Evolutionary conservation across 2,797 vertebrate species (phyloP).

Genomic region (Trachurus trachurus): DNA sequence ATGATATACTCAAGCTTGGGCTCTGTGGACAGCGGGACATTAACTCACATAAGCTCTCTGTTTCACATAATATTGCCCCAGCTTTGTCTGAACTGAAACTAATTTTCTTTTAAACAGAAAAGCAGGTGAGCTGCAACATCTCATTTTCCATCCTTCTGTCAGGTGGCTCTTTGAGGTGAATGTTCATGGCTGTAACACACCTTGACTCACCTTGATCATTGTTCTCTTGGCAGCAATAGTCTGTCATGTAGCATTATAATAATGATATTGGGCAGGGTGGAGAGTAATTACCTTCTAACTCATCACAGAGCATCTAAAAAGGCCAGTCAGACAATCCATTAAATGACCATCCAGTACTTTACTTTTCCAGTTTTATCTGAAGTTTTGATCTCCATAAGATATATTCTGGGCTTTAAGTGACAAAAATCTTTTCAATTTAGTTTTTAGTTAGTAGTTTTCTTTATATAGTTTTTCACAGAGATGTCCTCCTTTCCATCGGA

Average conservation of each 20-base stretch:
- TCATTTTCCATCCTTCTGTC: conserved; percentile 54
- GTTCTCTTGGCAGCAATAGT: conserved; percentile 42
- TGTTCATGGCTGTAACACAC: conserved; percentile 65
- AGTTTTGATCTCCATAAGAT: too few species aligned
- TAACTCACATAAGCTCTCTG: neutral
- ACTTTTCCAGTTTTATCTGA: too few species aligned
- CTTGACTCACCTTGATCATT: conserved; percentile 68
- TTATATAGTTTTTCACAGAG: too few species aligned
- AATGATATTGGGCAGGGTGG: conserved; percentile 57
- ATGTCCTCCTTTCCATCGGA: too few species aligned
- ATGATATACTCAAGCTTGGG: neutral
- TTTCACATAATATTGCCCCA: conserved; percentile 5
- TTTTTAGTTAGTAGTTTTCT: too few species aligned
- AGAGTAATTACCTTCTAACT: conserved; percentile 46
- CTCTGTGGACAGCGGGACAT: neutral
- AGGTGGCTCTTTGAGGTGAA: conserved; percentile 64
- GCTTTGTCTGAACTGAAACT: conserved; percentile 26
- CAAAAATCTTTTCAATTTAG: too few species aligned
- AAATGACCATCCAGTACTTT: conserved; percentile 52
- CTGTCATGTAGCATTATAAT: conserved; percentile 47
- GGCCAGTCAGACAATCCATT: conserved; percentile 54
- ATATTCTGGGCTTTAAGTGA: too few species aligned
- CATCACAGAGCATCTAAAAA: conserved; percentile 54
- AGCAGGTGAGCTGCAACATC: conserved; percentile 67
- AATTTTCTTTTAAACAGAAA: conserved; percentile 58